phyloP scores from a whole-genome alignment of 1,140 invertebrate species.

The Aphaenogaster floridana region DNA sequence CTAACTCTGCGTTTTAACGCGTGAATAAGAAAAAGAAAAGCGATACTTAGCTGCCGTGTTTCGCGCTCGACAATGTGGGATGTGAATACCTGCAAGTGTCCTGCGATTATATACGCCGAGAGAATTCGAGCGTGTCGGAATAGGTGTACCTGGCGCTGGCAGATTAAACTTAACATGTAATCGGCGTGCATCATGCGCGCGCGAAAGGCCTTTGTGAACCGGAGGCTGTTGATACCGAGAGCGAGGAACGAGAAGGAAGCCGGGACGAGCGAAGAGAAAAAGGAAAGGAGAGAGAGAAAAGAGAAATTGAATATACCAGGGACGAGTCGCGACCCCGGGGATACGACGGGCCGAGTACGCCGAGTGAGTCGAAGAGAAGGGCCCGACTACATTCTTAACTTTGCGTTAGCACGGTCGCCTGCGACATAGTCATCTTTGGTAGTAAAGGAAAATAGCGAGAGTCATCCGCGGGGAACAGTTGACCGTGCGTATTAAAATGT shows the following conservation, averaged over 20 bases:
- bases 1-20: background rate
- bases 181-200: background rate
- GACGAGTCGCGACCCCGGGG: slow-evolving; percentile 40
- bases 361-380: background rate
- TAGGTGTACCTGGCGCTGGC: slow-evolving; percentile 1
- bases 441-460: background rate
- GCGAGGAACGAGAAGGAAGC: slow-evolving; percentile 26
- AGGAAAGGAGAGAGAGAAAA: background rate
- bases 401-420: background rate
- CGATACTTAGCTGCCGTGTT: background rate
- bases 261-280: background rate
- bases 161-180: slow-evolving; percentile 38
- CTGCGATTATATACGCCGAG: slow-evolving; percentile 18
- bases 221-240: slow-evolving; percentile 37
- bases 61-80: background rate
- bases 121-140: slow-evolving; percentile 32
- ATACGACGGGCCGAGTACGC: background rate
- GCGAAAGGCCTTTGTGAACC: slow-evolving; percentile 29
- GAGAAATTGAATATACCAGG: slow-evolving; percentile 40
- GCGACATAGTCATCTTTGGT: background rate
- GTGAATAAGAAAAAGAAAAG: background rate
- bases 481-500: background rate
- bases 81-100: slow-evolving; percentile 10
- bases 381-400: slow-evolving; percentile 3
- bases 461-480: background rate